Evolutionary conservation across 2,797 vertebrate genomes (phyloP).

Genomic region (Clarias fuscus): DNA sequence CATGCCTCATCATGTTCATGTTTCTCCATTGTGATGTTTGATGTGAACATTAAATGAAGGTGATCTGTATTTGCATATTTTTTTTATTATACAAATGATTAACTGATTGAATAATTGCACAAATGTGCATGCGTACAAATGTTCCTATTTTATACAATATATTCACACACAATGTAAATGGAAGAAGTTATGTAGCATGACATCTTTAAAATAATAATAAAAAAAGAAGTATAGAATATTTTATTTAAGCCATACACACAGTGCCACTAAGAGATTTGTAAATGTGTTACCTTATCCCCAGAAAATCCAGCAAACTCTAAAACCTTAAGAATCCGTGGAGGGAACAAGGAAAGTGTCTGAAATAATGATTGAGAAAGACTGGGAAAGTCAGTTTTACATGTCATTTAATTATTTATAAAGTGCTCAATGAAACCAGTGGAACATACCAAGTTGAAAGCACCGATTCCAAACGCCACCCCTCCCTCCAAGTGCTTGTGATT

Average conservation of each 20-base stretch:
- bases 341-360: slow-evolving; percentile 79
- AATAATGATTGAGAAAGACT: not conserved
- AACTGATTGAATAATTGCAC: not conserved
- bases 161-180: no score
- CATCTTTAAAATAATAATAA: no score
- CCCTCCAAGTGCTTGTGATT: slow-evolving; percentile 79
- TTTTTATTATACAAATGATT: not conserved
- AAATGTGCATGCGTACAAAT: not conserved
- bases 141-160: no score
- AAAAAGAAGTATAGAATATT: no score
- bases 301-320: slow-evolving; percentile 86
- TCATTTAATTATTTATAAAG: not conserved
- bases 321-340: slow-evolving; percentile 79
- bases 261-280: no score
- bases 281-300: slow-evolving; percentile 79
- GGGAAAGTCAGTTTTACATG: not conserved
- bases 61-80: not conserved
- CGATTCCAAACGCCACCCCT: slow-evolving; percentile 80
- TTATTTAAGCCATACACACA: no score
- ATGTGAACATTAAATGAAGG: not conserved
- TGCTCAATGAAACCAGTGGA: not conserved
- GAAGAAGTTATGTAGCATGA: no score
- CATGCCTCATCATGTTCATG: not conserved
- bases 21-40: not conserved
- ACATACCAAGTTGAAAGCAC: slow-evolving; percentile 83